Evolutionary conservation across 1,140 invertebrate species (phyloP), one percentile per base, ranked within the genome.

Genomic region (Triops cancriformis): DNA sequence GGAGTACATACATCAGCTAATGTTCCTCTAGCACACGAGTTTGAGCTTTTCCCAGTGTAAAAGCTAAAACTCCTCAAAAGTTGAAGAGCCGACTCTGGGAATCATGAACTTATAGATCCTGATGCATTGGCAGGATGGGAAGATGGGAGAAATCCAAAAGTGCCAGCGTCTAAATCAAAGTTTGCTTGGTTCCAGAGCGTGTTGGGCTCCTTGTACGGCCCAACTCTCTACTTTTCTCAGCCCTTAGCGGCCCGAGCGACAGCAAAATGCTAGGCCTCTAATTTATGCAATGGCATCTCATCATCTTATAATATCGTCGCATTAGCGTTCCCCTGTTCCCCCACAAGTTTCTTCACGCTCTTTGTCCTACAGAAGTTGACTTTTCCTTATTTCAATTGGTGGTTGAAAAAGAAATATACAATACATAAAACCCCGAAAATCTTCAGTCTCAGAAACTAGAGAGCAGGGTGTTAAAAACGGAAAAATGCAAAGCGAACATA

Each of bases 11-110:
- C 51, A 64, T 64, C 51, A 64, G 51, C 51, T 64, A 64, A 64
- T 64, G 51, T 64, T 64, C 23, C 51, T 37, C 31, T 37, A 37
- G 31, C 31, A 37, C 51, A 6, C 18, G 51, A 14, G 14, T 64
- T 23, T 64, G 23, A 64, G 51, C 51, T 64, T 64, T n/a, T 64
- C 18, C 51, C 51, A n/a, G 51, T 18, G 51, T 64, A 64, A 64
- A 64, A 64, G 51, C 51, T 64, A 64, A 64, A 64, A 64, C n/a
- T 64, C 51, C 51, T 64, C 51, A 64, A 64, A 64, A 23, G 14
- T 64, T 18, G 23, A 64, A 14, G 23, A 64, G 18, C 23, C 51
- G 51, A 64, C 51, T 64, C 51, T 64, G 51, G n/a, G 51, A 64
- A 64, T 64, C 51, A 64, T 64, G 51, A 64, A 64, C 23, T 64